Evolutionary conservation across 2,113 vertebrate genomes (phyloP).

Genomic region (Struthio camelus): DNA sequence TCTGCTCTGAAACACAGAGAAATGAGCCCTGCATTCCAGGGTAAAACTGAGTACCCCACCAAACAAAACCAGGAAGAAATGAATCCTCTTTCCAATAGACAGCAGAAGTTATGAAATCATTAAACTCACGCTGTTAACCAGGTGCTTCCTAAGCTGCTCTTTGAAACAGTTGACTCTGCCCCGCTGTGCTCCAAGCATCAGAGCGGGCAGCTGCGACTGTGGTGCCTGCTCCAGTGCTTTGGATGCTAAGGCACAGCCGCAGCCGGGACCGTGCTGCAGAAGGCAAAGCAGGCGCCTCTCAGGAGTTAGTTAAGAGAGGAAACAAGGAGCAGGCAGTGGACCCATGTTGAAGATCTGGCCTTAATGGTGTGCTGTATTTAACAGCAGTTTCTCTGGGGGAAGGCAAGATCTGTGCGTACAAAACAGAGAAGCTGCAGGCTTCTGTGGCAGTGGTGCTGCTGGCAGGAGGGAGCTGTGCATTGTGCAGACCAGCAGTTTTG

Average conservation of each 20-base stretch:
- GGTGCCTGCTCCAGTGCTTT: too few relatives aligned
- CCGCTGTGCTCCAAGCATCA: background rate
- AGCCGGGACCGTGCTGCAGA: background rate
- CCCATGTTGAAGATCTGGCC: rapidly evolving
- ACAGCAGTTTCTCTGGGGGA: background rate
- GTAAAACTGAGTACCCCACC: background rate
- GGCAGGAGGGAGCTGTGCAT: rapidly evolving
- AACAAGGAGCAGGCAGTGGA: rapidly evolving
- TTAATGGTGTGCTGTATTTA: rapidly evolving
- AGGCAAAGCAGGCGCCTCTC: too few relatives aligned
- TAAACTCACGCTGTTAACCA: background rate
- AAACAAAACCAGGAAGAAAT: background rate
- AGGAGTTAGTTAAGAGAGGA: rapidly evolving
- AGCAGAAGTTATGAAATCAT: background rate
- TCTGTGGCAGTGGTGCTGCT: background rate
- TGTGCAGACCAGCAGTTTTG: rapidly evolving
- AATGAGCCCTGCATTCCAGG: background rate
- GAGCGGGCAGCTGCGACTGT: background rate
- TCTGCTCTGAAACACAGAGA: background rate
- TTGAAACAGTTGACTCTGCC: background rate
- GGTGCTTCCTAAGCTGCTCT: background rate
- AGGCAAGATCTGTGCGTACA: rapidly evolving
- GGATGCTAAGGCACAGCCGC: background rate
- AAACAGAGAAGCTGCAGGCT: too few relatives aligned
- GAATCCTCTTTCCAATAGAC: background rate